phyloP scores from a whole-genome alignment of 1,140 invertebrate species.

The Stenopsyche tienmushanensis region DNA sequence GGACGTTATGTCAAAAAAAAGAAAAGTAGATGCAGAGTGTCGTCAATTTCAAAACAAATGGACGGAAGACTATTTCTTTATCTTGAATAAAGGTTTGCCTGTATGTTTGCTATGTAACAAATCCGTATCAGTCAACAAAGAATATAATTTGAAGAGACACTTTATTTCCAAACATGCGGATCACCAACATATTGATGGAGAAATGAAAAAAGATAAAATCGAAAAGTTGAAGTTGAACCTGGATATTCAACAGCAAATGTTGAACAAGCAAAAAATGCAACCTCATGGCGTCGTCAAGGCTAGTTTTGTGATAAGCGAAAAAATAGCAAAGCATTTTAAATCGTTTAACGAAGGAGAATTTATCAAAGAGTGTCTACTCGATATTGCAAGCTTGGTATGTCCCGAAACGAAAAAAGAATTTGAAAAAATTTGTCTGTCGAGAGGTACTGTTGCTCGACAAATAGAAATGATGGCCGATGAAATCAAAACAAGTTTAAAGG shows the following conservation, averaged over 20 bases:
- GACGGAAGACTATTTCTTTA: conserved; percentile 5
- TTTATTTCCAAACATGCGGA: conserved; percentile 1
- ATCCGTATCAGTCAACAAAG: neutral
- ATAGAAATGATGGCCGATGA: conserved; percentile 9
- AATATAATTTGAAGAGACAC: neutral
- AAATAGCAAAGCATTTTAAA: neutral
- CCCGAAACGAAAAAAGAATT: neutral
- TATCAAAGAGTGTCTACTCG: conserved; percentile 1
- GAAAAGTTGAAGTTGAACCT: neutral
- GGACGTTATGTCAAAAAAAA: too few species aligned
- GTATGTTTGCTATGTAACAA: neutral
- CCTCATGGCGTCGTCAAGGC: neutral
- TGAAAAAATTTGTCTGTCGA: neutral
- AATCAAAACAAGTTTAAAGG: neutral
- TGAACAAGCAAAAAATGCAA: conserved; percentile 1
- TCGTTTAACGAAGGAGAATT: neutral
- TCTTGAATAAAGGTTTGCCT: conserved; percentile 1
- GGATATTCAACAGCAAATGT: neutral
- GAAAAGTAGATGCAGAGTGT: neutral
- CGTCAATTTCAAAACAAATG: conserved; percentile 4
- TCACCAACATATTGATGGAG: neutral
- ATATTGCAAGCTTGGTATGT: neutral
- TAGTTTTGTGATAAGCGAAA: neutral
- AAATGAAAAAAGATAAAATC: neutral
- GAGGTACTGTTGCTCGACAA: neutral